Percentiles rank a stretch among this genome's conserved stretches.
These are phyloP conservation scores for Psophia crepitans DNA, from an alignment of 2,113 vertebrate genomes.

Conservation along the genomic window DNA sequence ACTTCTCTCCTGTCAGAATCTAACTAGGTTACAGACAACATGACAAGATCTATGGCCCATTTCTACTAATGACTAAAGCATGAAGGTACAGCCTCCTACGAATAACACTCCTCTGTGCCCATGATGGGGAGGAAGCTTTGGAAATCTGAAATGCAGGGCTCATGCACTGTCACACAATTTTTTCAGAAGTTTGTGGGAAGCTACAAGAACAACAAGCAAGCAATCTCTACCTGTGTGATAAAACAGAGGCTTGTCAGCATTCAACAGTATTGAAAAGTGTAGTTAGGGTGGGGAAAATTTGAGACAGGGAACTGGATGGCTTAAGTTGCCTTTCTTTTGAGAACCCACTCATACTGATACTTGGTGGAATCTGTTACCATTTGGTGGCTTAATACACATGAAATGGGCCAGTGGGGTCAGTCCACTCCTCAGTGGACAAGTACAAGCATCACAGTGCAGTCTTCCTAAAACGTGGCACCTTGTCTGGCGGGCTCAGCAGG, in stretches of 20 bases:
- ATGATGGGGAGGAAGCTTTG: not conserved
- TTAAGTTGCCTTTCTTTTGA: not conserved
- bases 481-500: not conserved
- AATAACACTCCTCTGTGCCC: constrained; percentile 23
- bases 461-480: not conserved
- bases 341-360: not conserved
- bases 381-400: not conserved
- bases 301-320: rapidly evolving
- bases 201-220: not conserved
- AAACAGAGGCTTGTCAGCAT: not conserved
- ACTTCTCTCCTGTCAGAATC: constrained; percentile 55
- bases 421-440: not conserved
- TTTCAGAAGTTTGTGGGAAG: constrained; percentile 24
- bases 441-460: not conserved
- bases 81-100: constrained; percentile 25
- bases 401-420: not conserved
- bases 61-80: constrained; percentile 68
- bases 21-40: constrained; percentile 72
- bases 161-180: not conserved
- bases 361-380: not conserved
- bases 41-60: constrained; percentile 70
- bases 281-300: not conserved
- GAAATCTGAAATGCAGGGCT: constrained; percentile 10
- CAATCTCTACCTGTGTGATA: not conserved
- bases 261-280: rapidly evolving